Base-by-base conservation (phyloP, 1,140 invertebrate genomes). In the fruit fly (Drosophila melanogaster) region DNA sequence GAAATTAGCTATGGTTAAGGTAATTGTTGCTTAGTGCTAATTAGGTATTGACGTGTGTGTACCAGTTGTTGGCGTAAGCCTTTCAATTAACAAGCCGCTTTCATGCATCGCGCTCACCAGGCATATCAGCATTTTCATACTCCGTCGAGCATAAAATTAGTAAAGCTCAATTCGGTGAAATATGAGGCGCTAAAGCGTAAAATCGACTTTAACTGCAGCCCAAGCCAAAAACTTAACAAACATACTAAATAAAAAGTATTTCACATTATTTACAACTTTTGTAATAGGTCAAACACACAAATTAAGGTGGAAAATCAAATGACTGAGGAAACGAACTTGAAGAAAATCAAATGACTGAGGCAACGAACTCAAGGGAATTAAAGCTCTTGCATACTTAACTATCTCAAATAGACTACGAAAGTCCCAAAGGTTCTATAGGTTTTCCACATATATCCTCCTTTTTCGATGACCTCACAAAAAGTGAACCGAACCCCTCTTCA, bases 141-240 rank as follows among this genome's bases (percentile, higher is more conserved):
- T 87, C 56, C 75, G 81, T 51, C 44, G 61, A 87, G 83, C 79
- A 71, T 75, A 71, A 86, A 75, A 81, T 69, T 76, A 26, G 35
- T 19, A 17, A 17, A 43, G 19, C 19, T 17, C 24, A 10, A 6
- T 41, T 19, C 19, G 19, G 17, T 56, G 35, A 3, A 15, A 35
- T 30, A 54, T 22, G 53, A 60, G 40, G 69, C 66, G 54, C 54
- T 11, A 71, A 50, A 72, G 43, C 67, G 51, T 57, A 35, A 71
- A 57, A 30, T 26, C 22, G 33, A 37, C 15, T 11, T 3, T 4
- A 10, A 10, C 10, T 37, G 12, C 19, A 22, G 19, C 19, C 19
- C 19, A 22, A 22, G 19, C 12, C 35, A 14, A 38, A 14, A 38
- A 38, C 0, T 14, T 14, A 14, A 4, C 12, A 38, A 37, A 14